A percentile compares a stretch with the other conserved stretches of the same genome.
These are phyloP conservation scores for Tragelaphus buxtoni DNA, from an alignment of 2,113 vertebrate genomes.

Conservation along the genomic window DNA sequence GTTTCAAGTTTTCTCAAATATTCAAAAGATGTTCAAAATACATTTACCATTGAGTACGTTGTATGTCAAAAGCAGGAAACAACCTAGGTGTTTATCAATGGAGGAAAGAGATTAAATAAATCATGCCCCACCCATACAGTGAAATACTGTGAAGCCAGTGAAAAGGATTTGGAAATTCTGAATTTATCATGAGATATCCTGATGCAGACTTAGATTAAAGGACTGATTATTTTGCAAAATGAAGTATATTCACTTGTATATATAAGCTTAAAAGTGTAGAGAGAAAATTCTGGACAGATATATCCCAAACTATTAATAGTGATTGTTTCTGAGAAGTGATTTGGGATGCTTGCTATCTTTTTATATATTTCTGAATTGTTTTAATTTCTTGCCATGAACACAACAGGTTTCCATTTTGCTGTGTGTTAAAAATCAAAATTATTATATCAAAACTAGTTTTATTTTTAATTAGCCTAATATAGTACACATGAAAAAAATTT, in stretches of 20 bases:
- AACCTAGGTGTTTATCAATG: neutral
- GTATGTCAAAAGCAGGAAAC: neutral
- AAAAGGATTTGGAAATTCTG: neutral
- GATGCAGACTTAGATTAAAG: neutral
- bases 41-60: neutral
- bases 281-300: neutral
- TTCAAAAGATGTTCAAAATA: neutral
- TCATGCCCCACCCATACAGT: accelerated
- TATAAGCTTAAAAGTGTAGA: neutral
- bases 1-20: neutral
- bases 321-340: neutral
- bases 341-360: neutral
- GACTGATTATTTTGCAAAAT: neutral
- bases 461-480: neutral
- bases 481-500: neutral
- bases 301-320: neutral
- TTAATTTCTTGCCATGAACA: neutral
- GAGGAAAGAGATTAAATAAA: neutral
- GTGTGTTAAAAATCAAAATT: neutral
- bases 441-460: neutral
- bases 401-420: neutral
- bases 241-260: neutral
- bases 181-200: neutral
- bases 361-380: neutral
- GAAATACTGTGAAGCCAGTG: neutral